Evolutionary conservation across 2,888 invertebrate species (phyloP), one percentile per base, ranked within the genome.

Genomic region (Cryptophagus acutangulus): DNA sequence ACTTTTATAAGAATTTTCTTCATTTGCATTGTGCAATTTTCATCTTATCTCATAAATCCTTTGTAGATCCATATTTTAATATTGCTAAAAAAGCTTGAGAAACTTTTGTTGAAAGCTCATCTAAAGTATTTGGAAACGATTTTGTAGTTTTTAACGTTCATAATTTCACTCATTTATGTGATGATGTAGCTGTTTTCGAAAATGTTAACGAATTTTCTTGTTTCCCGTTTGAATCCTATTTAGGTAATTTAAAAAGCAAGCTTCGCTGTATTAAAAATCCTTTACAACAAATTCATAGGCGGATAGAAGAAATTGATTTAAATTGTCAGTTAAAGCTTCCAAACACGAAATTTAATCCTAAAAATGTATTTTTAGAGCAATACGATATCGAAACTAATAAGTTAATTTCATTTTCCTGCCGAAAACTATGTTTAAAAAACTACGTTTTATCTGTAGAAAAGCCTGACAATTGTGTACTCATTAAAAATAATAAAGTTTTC

Each of bases 11-110:
- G 8, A 20, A 39, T 34, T 24, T 39, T 34, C 25, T 39, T 16
- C 14, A 18, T n/a, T 20, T 39, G 13, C 39, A 39, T 25, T 16
- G 17, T 35, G 33, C 39, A 3, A 35, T 39, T 17, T 34, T 34
- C 12, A 39, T 39, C 24, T 34, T 39, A 14, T 25, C 15, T 18
- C 16, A 16, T 20, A 15, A 39, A 20, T 17, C 12, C 10, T 12
- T 34, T 3, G 25, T 35, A 20, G n/a, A 34, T 9, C 24, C 24
- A 20, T 35, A 35, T 39, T 24, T 34, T 18, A 2, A 12, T 20
- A 16, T n/a, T 34, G 33, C 39, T 17, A 34, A 34, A 18, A 14
- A 17, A 33, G 14, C 18, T 6, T 25, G 33, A 25, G 2, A n/a
- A 18, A 9, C 25, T n/a, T 39, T 39, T 15, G 39, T 39, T n/a